phyloP scores from a whole-genome alignment of 2,888 invertebrate species.

The Clanis bilineata region DNA sequence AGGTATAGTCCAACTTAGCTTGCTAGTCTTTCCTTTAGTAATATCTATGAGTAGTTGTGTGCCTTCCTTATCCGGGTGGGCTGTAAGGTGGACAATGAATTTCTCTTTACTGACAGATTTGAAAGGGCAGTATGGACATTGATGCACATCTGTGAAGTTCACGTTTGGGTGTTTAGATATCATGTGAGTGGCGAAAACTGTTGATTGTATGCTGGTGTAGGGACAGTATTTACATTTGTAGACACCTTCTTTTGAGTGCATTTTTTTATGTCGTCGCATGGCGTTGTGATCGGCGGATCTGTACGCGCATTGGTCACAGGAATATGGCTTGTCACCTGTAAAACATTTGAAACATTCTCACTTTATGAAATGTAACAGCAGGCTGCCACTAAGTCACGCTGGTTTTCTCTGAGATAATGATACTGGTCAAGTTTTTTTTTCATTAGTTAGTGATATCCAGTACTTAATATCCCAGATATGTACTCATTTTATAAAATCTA shows the following conservation, averaged over 20 bases:
- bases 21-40: conserved; percentile 53
- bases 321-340: conserved; percentile 88
- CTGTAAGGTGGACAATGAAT: conserved; percentile 79
- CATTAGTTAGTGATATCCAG: no score
- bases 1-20: conserved; percentile 73
- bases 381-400: no score
- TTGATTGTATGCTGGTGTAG: conserved; percentile 91
- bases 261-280: conserved; percentile 88
- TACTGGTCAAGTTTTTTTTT: no score
- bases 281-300: conserved; percentile 91
- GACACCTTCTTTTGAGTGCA: conserved; percentile 87
- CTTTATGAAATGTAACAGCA: no score
- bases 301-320: conserved; percentile 88
- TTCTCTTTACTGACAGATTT: conserved; percentile 85
- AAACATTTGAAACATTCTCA: no score
- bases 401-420: no score
- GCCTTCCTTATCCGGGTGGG: conserved; percentile 74
- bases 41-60: conserved; percentile 63
- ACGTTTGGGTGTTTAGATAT: conserved; percentile 89
- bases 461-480: no score
- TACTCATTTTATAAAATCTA: no score
- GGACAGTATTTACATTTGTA: conserved; percentile 91
- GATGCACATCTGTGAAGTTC: conserved; percentile 83
- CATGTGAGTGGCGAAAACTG: conserved; percentile 89
- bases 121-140: conserved; percentile 84